phyloP scores from a whole-genome alignment of 2,888 invertebrate species.

The Chelonus formosanus region DNA sequence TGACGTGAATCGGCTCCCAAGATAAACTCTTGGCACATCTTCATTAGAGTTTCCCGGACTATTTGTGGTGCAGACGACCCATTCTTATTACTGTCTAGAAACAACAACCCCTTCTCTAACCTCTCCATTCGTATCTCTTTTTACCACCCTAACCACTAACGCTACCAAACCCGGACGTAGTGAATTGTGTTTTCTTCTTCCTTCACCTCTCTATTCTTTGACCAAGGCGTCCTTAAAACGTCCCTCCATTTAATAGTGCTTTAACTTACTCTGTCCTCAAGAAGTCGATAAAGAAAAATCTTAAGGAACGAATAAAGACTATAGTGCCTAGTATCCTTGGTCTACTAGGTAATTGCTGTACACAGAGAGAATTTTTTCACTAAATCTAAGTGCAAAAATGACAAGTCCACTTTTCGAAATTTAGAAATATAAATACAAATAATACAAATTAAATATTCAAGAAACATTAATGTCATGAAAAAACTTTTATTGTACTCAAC shows the following conservation, averaged over 20 bases:
- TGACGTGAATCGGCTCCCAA: slow-evolving; percentile 49
- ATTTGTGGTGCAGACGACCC: slow-evolving; percentile 45
- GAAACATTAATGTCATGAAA: too few species aligned
- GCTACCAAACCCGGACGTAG: not conserved
- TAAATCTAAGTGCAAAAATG: too few species aligned
- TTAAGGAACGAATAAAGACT: slow-evolving; percentile 2
- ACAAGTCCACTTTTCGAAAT: too few species aligned
- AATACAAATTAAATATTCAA: too few species aligned
- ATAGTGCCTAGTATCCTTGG: slow-evolving; percentile 8
- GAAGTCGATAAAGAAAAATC: slow-evolving; percentile 14
- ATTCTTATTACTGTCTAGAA: slow-evolving; percentile 55
- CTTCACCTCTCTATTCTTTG: slow-evolving; percentile 1
- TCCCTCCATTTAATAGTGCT: slow-evolving; percentile 42
- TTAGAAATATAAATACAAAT: too few species aligned
- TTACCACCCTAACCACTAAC: slow-evolving; percentile 35
- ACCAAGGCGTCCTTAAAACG: slow-evolving; percentile 4
- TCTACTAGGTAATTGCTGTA: slow-evolving; percentile 18
- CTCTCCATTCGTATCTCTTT: slow-evolving; percentile 36
- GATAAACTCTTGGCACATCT: slow-evolving; percentile 62
- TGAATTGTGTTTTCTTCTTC: not conserved
- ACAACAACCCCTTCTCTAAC: slow-evolving; percentile 48
- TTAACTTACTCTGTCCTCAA: slow-evolving; percentile 38
- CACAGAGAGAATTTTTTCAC: too few species aligned
- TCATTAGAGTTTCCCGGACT: slow-evolving; percentile 60
- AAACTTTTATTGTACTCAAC: too few species aligned